These are phyloP conservation scores for Phycodurus eques DNA, from an alignment of 2,113 vertebrate genomes.

Conservation along the genomic window DNA sequence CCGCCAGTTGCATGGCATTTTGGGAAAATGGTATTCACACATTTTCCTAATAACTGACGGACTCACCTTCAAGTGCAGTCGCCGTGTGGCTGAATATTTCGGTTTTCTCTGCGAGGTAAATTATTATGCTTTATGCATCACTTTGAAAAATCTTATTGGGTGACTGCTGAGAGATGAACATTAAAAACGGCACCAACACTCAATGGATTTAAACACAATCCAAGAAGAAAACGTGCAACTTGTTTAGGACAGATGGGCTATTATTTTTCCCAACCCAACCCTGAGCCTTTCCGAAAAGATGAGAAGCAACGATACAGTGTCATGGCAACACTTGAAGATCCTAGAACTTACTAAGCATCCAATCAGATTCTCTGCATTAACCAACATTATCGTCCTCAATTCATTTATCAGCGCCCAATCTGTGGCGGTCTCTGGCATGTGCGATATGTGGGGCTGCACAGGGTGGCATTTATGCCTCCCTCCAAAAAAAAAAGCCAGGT, in stretches of 20 bases:
- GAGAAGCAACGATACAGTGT: too few species aligned
- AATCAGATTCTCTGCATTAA: too few species aligned
- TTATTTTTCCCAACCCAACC: neutral
- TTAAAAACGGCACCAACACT: neutral
- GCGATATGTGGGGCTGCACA: too few species aligned
- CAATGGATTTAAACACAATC: neutral
- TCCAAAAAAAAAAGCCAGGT: too few species aligned
- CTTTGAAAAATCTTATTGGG: neutral
- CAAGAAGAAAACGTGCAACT: neutral
- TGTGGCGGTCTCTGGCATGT: too few species aligned
- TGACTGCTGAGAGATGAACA: neutral
- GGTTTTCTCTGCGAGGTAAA: constrained; percentile 59
- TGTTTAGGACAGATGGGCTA: neutral
- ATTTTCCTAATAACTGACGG: neutral
- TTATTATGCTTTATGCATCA: neutral
- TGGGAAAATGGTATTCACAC: neutral
- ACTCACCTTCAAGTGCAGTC: constrained; percentile 66
- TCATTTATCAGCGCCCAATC: too few species aligned
- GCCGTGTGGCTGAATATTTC: constrained; percentile 69
- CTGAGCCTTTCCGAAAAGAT: too few species aligned
- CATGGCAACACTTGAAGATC: too few species aligned
- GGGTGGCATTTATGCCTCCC: too few species aligned
- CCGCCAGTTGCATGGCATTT: neutral
- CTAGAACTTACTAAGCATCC: too few species aligned
- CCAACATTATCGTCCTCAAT: too few species aligned